Evolutionary conservation across 2,113 vertebrate species (phyloP), one percentile per base, ranked within the genome.

Genomic region (Petroica traversi): DNA sequence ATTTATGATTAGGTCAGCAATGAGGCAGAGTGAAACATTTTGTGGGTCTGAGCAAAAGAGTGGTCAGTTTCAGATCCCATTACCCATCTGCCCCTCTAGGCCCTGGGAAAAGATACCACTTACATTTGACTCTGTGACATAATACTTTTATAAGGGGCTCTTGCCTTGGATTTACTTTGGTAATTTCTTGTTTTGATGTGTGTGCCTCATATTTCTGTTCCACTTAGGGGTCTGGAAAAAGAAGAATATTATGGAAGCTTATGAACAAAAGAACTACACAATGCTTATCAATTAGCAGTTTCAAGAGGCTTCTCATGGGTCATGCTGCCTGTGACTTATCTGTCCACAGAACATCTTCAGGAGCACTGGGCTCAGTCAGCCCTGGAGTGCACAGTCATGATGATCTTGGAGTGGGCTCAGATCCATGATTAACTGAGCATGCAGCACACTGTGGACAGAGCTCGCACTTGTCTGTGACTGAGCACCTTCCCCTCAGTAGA

Each of bases 1-100:
- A 90, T 96, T 94, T 94, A 87, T 82, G 41, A 93, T 86, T 55
- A 93, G 34, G 61, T 72, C 31, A 61, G 46, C 77, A 90, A 12
- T 79, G 63, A 97, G 33, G 48, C 18, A 64, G 28, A 54, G 22
- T 43, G n/a, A 54, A 80, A 79, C 5, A 72, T 88, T 93, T 94
- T 77, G 59, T 85, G 13, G 16, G 26, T 74, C 46, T 18, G 57
- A 84, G 71, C 79, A 74, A 81, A 48, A 57, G 31, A 33, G 14
- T 79, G 68, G 38, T 72, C 25, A 16, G 15, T 87, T 92, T 90
- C 77, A 61, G 89, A 69, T 85, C 59, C 59, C 26, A 96, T 55
- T 13, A 74, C 14, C 9, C 33, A 59, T 46, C 9, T 1, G 8
- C 25, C 8, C 19, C 6, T 77, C n/a, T 49, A 64, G 40, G 40